These are phyloP conservation scores for Indicator indicator DNA, from an alignment of 2,113 vertebrate species.

Conservation along the genomic window DNA sequence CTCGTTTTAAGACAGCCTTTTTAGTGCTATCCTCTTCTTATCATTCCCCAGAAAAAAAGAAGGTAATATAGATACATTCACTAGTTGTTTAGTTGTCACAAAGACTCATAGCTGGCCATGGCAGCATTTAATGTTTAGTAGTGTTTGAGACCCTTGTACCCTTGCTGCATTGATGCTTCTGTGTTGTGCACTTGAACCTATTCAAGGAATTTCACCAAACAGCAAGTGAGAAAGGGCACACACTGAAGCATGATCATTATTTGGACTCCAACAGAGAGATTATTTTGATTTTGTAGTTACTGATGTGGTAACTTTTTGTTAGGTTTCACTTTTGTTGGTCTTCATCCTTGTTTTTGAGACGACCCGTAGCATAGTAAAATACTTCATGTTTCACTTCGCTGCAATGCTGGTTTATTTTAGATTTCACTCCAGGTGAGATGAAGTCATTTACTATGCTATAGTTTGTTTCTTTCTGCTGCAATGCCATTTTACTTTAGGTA, in stretches of 20 bases:
- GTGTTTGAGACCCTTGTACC: neutral
- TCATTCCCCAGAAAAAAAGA: neutral
- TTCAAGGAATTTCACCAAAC: neutral
- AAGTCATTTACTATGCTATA: too few species aligned
- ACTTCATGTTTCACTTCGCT: neutral
- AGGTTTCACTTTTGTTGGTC: neutral
- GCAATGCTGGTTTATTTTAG: neutral
- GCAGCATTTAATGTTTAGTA: accelerated
- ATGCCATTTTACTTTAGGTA: too few species aligned
- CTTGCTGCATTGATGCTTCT: neutral
- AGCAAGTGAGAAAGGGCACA: neutral
- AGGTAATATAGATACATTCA: neutral
- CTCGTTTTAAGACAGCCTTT: neutral
- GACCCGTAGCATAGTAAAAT: neutral
- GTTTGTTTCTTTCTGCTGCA: too few species aligned
- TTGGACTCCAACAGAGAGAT: neutral
- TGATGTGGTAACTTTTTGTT: neutral
- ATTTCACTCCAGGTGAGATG: neutral
- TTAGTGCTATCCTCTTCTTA: neutral
- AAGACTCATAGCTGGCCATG: accelerated
- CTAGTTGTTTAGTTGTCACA: neutral
- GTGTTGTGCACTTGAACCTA: neutral
- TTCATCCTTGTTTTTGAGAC: neutral
- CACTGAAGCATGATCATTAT: neutral
- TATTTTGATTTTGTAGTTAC: neutral